Evolutionary conservation across 2,797 vertebrate genomes (phyloP), one percentile per base, ranked within the genome.

Genomic region (Myripristis jacobus): DNA sequence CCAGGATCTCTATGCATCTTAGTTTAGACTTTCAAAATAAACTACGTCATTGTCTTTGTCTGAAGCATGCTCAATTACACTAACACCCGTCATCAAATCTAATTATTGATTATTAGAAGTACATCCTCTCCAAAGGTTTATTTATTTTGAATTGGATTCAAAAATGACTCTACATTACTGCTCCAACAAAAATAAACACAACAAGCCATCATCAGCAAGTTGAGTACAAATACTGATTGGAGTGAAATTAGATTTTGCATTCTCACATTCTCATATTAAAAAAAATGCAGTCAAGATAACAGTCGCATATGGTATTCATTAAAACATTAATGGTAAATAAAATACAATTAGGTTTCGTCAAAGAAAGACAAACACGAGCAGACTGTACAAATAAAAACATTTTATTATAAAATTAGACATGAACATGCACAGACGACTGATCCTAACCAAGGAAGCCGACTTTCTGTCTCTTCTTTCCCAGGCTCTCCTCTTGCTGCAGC

Each of bases 401-500:
- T 91, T 92, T 89, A 92, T 89, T 90, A 86, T 53, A 88, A 90
- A 92, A 89, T 43, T 10, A 55, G 25, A 82, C 55, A 84, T 13
- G 41, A 61, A 75, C 70, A 61, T 56, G 80, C 59, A 70, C 7
- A 47, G 47, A 27, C 9, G 24, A 6, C 2, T 3, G 1, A 38
- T 66, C n/a, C 80, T 81, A 95, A 66, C 88, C 90, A 1, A 95
- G 88, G 67, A 95, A 95, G 38, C 93, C 94, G 1, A 95, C 92
- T 90, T 93, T 95, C 74, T 89, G 88, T 62, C 94, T 92, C 46
- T 93, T 94, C 38, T 92, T 93, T 24, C 97, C 97, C 75, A 97
- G 82, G 81, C 82, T 91, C 84, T 99, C 97, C 76, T 99, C 97
- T 89, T 97, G 94, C 71, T 95, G 93, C 72, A 99, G 91, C 56